A percentile compares a stretch with the other conserved stretches of the same genome.
These are phyloP conservation scores for Condylura cristata DNA, from an alignment of 2,113 vertebrate species.

Conservation along the genomic window DNA sequence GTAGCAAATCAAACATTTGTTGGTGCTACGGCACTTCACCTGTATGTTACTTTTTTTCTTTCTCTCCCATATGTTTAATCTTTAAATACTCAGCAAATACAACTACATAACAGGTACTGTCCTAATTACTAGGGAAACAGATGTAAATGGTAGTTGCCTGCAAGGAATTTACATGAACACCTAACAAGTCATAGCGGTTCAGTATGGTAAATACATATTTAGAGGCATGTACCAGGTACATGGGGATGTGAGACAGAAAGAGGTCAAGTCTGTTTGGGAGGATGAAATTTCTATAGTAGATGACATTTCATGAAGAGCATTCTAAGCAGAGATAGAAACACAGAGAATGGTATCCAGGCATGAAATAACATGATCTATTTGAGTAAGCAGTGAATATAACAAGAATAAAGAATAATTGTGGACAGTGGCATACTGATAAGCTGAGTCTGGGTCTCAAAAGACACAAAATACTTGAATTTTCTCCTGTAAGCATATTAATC, in stretches of 20 bases:
- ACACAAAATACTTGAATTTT: neutral
- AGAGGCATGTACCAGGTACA: neutral
- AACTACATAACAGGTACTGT: neutral
- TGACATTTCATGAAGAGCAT: neutral
- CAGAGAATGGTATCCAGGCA: neutral
- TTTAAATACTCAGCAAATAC: slow-evolving; percentile 44
- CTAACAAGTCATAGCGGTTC: slow-evolving; percentile 10
- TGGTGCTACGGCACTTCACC: neutral
- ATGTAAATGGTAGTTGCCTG: slow-evolving; percentile 23
- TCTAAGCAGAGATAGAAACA: slow-evolving; percentile 3
- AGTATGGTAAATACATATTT: neutral
- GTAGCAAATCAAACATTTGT: slow-evolving; percentile 39
- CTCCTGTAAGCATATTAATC: neutral
- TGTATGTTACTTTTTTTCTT: neutral
- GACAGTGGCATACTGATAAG: neutral
- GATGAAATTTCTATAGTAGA: slow-evolving; percentile 15
- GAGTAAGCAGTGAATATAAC: slow-evolving; percentile 21
- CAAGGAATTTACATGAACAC: neutral
- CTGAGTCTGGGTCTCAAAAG: slow-evolving; percentile 8
- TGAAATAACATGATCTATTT: slow-evolving; percentile 39
- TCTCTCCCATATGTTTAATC: slow-evolving; percentile 47
- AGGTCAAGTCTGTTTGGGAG: neutral
- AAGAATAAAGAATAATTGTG: slow-evolving; percentile 54
- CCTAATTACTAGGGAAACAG: slow-evolving; percentile 3
- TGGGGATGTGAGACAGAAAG: slow-evolving; percentile 33